Percentiles rank a stretch among this genome's conserved stretches.
Conservation (phyloP, 2,888 invertebrate genomes). For the Neoscelio sp. region DNA sequence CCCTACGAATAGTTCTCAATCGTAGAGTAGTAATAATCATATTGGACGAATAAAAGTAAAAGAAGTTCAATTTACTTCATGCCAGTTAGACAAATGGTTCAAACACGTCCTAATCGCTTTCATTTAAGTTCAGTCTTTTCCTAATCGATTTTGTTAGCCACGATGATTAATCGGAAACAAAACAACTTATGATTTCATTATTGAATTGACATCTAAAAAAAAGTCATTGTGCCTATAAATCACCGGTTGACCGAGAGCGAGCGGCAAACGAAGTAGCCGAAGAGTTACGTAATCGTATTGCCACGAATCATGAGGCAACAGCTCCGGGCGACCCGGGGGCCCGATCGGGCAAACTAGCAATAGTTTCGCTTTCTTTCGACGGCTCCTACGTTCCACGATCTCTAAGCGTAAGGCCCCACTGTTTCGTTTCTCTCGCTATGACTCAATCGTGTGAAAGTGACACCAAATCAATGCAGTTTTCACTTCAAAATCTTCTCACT, state of each 20-base stretch:
- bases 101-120: too few relatives aligned
- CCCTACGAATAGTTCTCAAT: too few relatives aligned
- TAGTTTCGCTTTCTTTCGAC: slow-evolving; percentile 72
- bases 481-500: slow-evolving; percentile 26
- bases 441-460: slow-evolving; percentile 62
- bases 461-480: slow-evolving; percentile 61
- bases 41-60: too few relatives aligned
- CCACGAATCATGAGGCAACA: slow-evolving; percentile 74
- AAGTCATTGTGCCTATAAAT: slow-evolving; percentile 36
- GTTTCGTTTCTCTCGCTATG: slow-evolving; percentile 13
- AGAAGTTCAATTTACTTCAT: too few relatives aligned
- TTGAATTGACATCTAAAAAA: slow-evolving; percentile 30
- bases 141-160: too few relatives aligned
- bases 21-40: too few relatives aligned
- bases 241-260: slow-evolving; percentile 2
- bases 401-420: slow-evolving; percentile 55
- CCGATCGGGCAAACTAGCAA: slow-evolving; percentile 51
- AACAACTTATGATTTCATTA: slow-evolving; percentile 40
- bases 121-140: too few relatives aligned
- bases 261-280: slow-evolving; percentile 69
- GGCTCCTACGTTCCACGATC: slow-evolving; percentile 54
- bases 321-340: slow-evolving; percentile 63
- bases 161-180: slow-evolving; percentile 46
- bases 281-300: slow-evolving; percentile 73
- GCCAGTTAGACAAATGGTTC: too few relatives aligned